phyloP scores from a whole-genome alignment of 2,113 vertebrate species.

The Australoheros scitulus region DNA sequence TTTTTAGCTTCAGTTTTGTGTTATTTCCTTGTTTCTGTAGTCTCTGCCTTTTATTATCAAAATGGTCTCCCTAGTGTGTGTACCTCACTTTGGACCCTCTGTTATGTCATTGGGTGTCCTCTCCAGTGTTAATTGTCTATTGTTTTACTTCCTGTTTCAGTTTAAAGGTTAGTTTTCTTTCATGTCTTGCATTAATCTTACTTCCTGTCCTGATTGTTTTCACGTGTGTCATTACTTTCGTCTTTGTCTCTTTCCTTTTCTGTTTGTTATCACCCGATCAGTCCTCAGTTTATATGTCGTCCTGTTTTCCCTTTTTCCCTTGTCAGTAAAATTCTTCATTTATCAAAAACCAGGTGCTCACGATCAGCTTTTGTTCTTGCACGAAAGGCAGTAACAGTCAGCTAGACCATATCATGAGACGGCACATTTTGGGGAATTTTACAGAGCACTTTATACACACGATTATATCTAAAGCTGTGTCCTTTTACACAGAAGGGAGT shows the following conservation, averaged over 20 bases:
- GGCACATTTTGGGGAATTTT: too few species aligned
- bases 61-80: not conserved
- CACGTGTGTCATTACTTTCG: not conserved
- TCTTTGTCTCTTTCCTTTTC: not conserved
- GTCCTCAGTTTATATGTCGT: not conserved
- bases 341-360: too few species aligned
- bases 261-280: not conserved
- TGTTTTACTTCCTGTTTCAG: not conserved
- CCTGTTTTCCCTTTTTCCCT: fast-evolving
- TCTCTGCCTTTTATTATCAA: not conserved
- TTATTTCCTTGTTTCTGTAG: fast-evolving
- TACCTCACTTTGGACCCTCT: not conserved
- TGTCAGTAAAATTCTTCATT: not conserved
- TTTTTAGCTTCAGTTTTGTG: not conserved
- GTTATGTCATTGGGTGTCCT: too few species aligned
- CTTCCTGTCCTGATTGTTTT: not conserved
- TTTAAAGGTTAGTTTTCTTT: fast-evolving
- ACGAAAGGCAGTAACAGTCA: too few species aligned
- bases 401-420: too few species aligned
- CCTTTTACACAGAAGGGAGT: too few species aligned
- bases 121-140: not conserved
- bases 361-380: too few species aligned
- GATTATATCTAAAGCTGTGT: too few species aligned
- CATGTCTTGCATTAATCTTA: not conserved
- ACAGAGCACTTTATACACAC: too few species aligned